Base-by-base conservation (phyloP, 92 coral and sea anemone species). In the Galaxea fascicularis region DNA sequence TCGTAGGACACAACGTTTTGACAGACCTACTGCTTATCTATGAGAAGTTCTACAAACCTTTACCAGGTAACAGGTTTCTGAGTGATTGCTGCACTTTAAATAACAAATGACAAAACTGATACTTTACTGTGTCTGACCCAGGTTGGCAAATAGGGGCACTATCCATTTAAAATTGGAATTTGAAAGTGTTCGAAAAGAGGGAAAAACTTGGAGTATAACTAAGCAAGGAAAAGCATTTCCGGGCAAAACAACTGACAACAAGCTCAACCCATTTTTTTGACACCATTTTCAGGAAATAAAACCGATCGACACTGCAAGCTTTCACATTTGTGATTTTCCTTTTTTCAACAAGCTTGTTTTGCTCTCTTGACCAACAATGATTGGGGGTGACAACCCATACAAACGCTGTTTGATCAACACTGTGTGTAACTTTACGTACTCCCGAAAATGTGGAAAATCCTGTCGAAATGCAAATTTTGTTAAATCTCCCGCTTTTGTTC, bases 1-100 rank as follows among this genome's bases (percentile, higher is more conserved):
- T 97, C 14, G 85, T 97, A 64, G 99, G 99, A n/a, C 99, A 97
- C 85, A 97, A 96, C 87, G 52, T 94, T 80, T 73, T 97, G 44
- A 95, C 94, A 53, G 99, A 97, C 54, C 64, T 97, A 78, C 35
- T 97, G 63, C 92, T 97, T 73, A 57, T 92, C 10, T 97, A 97
- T 77, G 99, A 97, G 71, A 97, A 95, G 85, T 94, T 97, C 66
- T 82, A 90, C 89, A 83, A 80, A 35, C 86, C 93, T 26, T 87
- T 97, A 56, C 99, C 99, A 89, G 99, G 99, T 97, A 82, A 85
- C 15, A 20, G 3, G 17, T 46, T 21, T 70, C 1, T 51, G 21
- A 28, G n/a, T 22, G 22, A 13, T 30, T 30, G 5, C 41, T 46
- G 4, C 54, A 31, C 66, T 21, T 60, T 10, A 53, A 65, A 3